Evolutionary conservation across 1,140 invertebrate genomes (phyloP), one percentile per base, ranked within the genome.

Genomic region (Caenorhabditis briggsae): DNA sequence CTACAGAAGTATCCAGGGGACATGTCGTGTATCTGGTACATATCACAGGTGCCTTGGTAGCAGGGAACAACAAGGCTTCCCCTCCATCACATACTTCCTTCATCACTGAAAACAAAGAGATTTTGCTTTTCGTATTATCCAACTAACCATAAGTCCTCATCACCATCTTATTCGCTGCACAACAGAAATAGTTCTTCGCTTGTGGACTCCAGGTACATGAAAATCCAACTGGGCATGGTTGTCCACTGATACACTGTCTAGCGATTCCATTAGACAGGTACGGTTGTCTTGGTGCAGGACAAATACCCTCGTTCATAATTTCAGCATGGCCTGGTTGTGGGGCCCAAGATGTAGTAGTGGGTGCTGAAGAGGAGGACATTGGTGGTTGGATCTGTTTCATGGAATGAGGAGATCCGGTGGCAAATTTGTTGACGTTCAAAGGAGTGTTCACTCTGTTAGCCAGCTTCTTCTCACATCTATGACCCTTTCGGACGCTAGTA

Each of bases 181-280:
- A 89, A 61, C 88, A 89, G 82, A 84, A 89, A 61, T 89, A 89
- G 23, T 86, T 86, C 23, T 85, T 74, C 2, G 83, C 88, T 41
- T 88, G 82, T 61, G 74, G 83, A 23, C 85, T 87, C 56, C 50
- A 89, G 16, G 83, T 89, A 59, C 88, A 89, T 23, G 78, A 41
- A 23, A 70, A 89, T n/a, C 85, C 88, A 48, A 70, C 82, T 46
- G 88, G 87, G 53, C 88, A 89, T 18, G 88, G 82, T 18, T 84
- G 82, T 7, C 88, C 88, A 58, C 82, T 87, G 50, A 86, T 74
- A 43, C 88, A 89, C 18, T 78, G 74, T 58, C 85, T 82, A 18
- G 88, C 88, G 12, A 86, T 82, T 41, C 88, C 88, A 46, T 89
- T 89, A n/a, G 55, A 20, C 9, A 89, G 48, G 70, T 89, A 89